Evolutionary conservation across 1,140 invertebrate species (phyloP), one percentile per base, ranked within the genome.

Genomic region (Phthorimaea operculella): DNA sequence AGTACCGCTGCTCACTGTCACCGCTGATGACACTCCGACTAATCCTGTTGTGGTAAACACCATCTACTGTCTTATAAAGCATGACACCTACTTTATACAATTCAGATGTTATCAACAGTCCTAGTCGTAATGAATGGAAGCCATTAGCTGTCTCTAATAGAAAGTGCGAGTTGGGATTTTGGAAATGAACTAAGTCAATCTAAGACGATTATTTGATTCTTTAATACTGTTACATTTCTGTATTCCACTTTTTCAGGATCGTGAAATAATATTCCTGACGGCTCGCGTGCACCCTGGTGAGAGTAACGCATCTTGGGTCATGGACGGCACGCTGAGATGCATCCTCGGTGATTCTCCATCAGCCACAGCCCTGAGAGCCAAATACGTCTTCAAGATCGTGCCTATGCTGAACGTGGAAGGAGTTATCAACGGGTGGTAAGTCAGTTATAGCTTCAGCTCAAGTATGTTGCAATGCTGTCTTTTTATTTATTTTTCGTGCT

Each of bases 371-470:
- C 86, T 96, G 0, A 85, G 93, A 14, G 87, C 91, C 55, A 87
- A 90, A 61, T 96, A 91, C 84, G 88, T 96, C 17, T 94, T 96
- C 86, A 95, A 96, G 80, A 89, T 96, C 53, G 89, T 96, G 33
- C 94, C 95, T 3, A 94, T 96, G 92, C 85, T 96, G 39, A 96
- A 96, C 85, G 90, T 93, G 7, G 95, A 96, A 76, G 95, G 95
- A 8, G 94, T 96, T 15, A 89, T 94, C 62, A 94, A 95, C 82
- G 95, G 95, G 57, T 95, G 93, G 94, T 95, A 83, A 91, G 90
- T 89, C 21, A 34, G 53, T 44, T 28, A 28, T 28, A 28, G 2
- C 21, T 51, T 47, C 0, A 17, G 7, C 48, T 55, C 54, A 62
- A 50, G 58, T 51, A 55, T 53, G 42, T 57, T 14, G n/a, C 21